Conservation (phyloP, 2,888 invertebrate species). For the Acronicta psi region DNA sequence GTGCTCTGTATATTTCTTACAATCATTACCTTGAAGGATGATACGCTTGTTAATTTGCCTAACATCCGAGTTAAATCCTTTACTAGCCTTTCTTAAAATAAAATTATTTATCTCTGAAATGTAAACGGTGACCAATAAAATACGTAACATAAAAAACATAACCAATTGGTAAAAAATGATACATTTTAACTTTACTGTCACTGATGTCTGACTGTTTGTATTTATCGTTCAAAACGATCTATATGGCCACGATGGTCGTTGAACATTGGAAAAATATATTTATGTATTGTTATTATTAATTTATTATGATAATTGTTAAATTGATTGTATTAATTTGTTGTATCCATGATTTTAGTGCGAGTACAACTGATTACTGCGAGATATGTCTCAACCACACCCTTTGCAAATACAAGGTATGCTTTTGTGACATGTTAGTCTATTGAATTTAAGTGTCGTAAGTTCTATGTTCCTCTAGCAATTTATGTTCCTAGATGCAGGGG, state of each 20-base stretch:
- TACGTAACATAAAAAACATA: conserved; percentile 80
- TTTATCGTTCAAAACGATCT: conserved; percentile 47
- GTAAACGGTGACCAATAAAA: conserved; percentile 70
- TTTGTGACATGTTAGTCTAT: conserved; percentile 4
- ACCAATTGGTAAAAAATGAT: conserved; percentile 70
- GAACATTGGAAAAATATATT: conserved; percentile 56
- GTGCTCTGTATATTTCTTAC: conserved; percentile 4
- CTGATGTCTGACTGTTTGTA: conserved; percentile 15
- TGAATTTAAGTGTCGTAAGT: conserved; percentile 4
- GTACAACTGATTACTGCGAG: conserved; percentile 67
- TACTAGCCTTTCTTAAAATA: conserved; percentile 45
- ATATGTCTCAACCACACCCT: conserved; percentile 78
- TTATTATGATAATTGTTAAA: conserved; percentile 79
- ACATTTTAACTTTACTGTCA: conserved; percentile 71
- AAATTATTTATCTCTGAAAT: conserved; percentile 60
- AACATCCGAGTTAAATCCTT: conserved; percentile 31
- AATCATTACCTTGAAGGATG: conserved; percentile 56
- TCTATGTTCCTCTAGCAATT: not conserved
- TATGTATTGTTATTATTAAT: conserved; percentile 64
- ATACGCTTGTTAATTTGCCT: conserved; percentile 37
- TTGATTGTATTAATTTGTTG: conserved; percentile 71
- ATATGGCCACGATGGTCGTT: conserved; percentile 59
- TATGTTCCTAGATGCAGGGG: conserved; percentile 64
- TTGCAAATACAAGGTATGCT: conserved; percentile 74
- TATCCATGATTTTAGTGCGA: conserved; percentile 54